A percentile compares a stretch with the other conserved stretches of the same genome.
Evolutionary conservation across 2,888 invertebrate species (phyloP).

Genomic region (Pyrgus malvae): DNA sequence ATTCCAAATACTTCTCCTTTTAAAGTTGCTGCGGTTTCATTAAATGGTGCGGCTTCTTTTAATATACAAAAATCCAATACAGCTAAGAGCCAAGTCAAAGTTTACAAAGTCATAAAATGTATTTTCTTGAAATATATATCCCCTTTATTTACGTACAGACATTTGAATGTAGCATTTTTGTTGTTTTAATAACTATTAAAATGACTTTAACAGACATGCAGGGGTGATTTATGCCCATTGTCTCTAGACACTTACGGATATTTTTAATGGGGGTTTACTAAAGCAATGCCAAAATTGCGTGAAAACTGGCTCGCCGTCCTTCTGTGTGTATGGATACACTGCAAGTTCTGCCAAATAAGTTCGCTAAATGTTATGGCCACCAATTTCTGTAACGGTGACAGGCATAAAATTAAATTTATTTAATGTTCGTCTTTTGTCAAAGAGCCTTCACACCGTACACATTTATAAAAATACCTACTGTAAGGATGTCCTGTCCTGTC

Average conservation of each 20-base stretch:
- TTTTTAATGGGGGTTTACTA: constrained; percentile 22
- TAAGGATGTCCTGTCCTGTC: no score
- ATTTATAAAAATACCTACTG: no score
- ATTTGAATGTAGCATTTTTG: constrained; percentile 16
- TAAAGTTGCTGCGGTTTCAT: constrained; percentile 2
- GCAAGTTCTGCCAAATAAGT: constrained; percentile 25
- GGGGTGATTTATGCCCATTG: constrained; percentile 20
- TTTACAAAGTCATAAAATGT: constrained; percentile 9
- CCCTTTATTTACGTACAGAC: constrained; percentile 5
- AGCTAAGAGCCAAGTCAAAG: constrained; percentile 3
- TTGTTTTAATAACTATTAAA: constrained; percentile 19
- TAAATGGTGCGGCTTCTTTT: neutral
- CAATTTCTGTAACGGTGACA: constrained; percentile 20
- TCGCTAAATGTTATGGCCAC: constrained; percentile 16
- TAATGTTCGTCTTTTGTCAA: neutral
- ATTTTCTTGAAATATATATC: constrained; percentile 6
- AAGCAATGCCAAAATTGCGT: constrained; percentile 24
- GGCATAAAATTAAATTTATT: constrained; percentile 9
- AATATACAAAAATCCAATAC: constrained; percentile 4
- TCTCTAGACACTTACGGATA: constrained; percentile 20
- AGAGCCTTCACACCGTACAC: neutral
- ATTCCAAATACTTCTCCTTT: constrained; percentile 32
- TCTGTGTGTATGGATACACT: constrained; percentile 21
- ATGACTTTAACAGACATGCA: constrained; percentile 14
- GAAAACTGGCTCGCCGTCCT: constrained; percentile 17